Base-by-base conservation (phyloP, 2,888 invertebrate species). In the Xanthorhoe designata region DNA sequence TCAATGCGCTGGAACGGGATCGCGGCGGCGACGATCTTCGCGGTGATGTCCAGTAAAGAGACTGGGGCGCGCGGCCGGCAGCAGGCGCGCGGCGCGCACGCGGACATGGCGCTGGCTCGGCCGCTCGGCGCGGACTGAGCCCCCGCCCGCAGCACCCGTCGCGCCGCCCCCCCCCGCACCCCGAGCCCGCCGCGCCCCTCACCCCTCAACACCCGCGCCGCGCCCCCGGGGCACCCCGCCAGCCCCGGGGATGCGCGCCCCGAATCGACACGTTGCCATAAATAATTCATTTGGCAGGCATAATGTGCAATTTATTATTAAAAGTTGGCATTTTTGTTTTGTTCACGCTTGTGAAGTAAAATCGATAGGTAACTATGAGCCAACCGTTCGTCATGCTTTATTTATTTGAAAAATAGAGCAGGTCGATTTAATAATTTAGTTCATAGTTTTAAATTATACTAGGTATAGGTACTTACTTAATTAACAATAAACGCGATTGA, bases 1-100 rank as follows among this genome's bases (percentile, higher is more conserved):
- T 97, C 97, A 84, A 98, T 97, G 79, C 96, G 94, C 88, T 97
- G 97, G 92, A 97, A 97, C 73, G 97, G 97, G 81, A 97, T 96
- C 87, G 96, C 96, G 89, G 96, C 96, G 81, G 97, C 97, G 78
- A 97, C 97, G 83, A 96, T 95, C 91, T 96, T 96, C 78, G 97
- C 97, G 84, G 96, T 96, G 80, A 97, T 96, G 94, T 97, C 97
- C 81, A 97, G 95, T 78, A 97, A 94, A 73, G 96, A 94, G 92
- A 97, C 96, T 81, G 96, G 96, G 89, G 94, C 91, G 91, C 93
- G 93, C 90, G 91, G 90, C 89, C 91, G 90, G 85, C 92, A 92
- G 87, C 92, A 92, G 74, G 89, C 91, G 89, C 92, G 92, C 90
- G 92, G 91, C 90, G 91, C 91, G 86, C 91, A 92, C 87, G 89